Base-by-base conservation (phyloP, 2,113 vertebrate species). In the Eubucco bourcierii region DNA sequence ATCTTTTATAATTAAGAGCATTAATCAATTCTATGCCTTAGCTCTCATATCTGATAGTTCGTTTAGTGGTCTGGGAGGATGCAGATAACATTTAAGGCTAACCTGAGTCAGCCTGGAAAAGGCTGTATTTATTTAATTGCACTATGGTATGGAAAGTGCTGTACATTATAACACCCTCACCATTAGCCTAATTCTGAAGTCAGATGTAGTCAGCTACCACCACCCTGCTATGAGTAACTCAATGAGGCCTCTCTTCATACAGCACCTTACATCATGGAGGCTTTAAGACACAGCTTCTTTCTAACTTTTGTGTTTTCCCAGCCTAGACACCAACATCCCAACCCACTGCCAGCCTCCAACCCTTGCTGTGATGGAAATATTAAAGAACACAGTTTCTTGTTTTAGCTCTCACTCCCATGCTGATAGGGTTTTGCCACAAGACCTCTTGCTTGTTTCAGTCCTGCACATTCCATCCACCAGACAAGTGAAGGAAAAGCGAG, bases 41-140 rank as follows among this genome's bases (percentile, higher is more conserved):
- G 65, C 76, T 88, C 71, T 84, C 63, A n/a, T 17, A 56, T 70
- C 81, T 90, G 79, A 76, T 55, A 90, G 80, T 72, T 75, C 71
- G 34, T 25, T 34, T 90, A 86, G 86, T 95, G 87, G 61, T 67
- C 87, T 92, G 89, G 94, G 91, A 96, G 89, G 89, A 77, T 75
- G 77, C 84, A 95, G 95, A 94, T 95, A 96, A 95, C 92, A 94
- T 95, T 93, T 88, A 93, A 72, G 68, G 79, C 56, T 90, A 59
- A 56, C 90, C 72, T 91, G 93, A 95, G 79, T 96, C 96, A 96
- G 50, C 58, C 34, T 94, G 76, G 89, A 87, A 91, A 77, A 92
- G 84, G 83, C 75, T 92, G 60, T 52, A 76, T 92, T 93, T 85
- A 72, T 81, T 8, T 92, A 94, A 95, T 93, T 94, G 90, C 84